Evolutionary conservation across 1,140 invertebrate genomes (phyloP).

Genomic region (Drosophila ananassae): DNA sequence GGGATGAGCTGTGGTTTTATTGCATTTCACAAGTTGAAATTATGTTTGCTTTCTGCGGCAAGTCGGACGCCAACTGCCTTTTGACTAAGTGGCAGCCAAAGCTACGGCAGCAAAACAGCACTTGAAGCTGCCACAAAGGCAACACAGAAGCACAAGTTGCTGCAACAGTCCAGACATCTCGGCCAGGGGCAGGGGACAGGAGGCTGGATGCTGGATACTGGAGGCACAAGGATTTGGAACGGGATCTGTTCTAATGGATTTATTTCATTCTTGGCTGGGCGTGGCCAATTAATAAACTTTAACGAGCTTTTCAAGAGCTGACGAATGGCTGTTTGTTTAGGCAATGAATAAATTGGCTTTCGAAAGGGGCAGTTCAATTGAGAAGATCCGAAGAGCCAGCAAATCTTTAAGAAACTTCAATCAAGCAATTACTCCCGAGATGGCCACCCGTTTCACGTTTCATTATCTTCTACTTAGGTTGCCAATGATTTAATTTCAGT

Average conservation of each 20-base stretch:
- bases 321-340: conserved; percentile 1
- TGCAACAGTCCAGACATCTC: conserved; percentile 18
- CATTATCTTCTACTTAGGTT: conserved; percentile 38
- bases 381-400: background rate
- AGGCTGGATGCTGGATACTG: background rate
- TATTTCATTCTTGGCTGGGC: conserved; percentile 24
- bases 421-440: conserved; percentile 5
- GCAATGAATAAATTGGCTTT: conserved; percentile 41
- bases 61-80: conserved; percentile 44
- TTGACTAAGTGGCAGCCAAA: conserved; percentile 59
- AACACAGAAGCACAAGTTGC: conserved; percentile 23
- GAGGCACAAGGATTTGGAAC: conserved; percentile 11
- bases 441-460: conserved; percentile 36
- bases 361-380: background rate
- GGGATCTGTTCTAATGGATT: conserved; percentile 27
- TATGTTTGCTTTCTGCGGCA: conserved; percentile 72
- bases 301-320: conserved; percentile 6
- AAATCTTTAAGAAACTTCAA: conserved; percentile 7
- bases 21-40: conserved; percentile 69
- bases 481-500: conserved; percentile 53
- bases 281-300: conserved; percentile 51
- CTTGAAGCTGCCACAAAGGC: conserved; percentile 37
- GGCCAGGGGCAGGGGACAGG: background rate
- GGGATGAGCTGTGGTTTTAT: conserved; percentile 57
- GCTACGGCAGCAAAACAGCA: conserved; percentile 40